Conservation (phyloP, 1,140 invertebrate genomes). For the Sesamia nonagrioides region DNA sequence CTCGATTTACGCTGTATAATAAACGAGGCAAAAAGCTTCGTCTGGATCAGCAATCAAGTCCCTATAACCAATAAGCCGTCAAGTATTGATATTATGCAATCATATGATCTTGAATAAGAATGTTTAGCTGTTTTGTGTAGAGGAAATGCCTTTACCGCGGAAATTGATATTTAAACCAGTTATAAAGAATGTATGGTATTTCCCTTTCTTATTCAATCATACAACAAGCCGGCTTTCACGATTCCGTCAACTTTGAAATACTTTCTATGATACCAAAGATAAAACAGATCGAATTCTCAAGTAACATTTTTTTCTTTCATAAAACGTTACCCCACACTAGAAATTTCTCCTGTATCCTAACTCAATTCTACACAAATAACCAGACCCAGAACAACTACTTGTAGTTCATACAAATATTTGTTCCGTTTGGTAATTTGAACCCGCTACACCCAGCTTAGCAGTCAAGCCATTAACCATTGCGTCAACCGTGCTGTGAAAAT, state of each 20-base stretch:
- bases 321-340: too few relatives aligned
- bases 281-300: not conserved
- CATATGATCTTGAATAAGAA: not conserved
- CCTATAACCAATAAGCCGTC: not conserved
- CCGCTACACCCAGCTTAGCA: too few relatives aligned
- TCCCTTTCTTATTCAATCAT: not conserved
- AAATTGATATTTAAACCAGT: constrained; percentile 13
- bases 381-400: too few relatives aligned
- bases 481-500: not conserved
- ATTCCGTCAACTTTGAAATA: not conserved
- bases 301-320: too few relatives aligned
- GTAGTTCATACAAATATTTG: too few relatives aligned
- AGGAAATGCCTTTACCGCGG: constrained; percentile 14
- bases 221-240: not conserved
- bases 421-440: too few relatives aligned
- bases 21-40: too few relatives aligned
- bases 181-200: not conserved
- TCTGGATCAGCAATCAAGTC: not conserved
- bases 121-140: not conserved
- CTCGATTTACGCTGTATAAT: too few relatives aligned
- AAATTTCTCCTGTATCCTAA: too few relatives aligned
- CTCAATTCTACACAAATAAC: too few relatives aligned
- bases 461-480: too few relatives aligned
- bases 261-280: not conserved
- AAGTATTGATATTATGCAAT: not conserved